These are phyloP conservation scores for Trachelipus rathkii DNA, from an alignment of 1,140 invertebrate genomes.

Conservation along the genomic window DNA sequence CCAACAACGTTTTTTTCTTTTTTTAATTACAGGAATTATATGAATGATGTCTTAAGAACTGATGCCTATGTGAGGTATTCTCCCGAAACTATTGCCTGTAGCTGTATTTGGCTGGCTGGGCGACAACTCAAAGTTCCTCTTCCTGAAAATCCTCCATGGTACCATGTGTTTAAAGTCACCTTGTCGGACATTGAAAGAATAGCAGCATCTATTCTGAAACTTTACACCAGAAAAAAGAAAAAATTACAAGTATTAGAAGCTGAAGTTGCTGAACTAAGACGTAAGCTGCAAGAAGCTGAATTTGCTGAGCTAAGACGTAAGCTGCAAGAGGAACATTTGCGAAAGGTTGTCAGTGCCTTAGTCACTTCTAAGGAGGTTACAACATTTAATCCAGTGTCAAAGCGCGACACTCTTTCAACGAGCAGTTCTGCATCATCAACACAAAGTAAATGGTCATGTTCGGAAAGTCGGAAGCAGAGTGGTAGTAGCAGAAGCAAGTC, in stretches of 20 bases:
- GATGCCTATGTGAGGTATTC: slow-evolving; percentile 94
- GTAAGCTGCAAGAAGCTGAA: slow-evolving; percentile 67
- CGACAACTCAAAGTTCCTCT: slow-evolving; percentile 77
- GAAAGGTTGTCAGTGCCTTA: slow-evolving; percentile 38
- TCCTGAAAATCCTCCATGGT: slow-evolving; percentile 86
- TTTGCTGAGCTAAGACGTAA: too few species aligned
- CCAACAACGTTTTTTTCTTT: slow-evolving; percentile 26
- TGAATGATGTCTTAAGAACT: slow-evolving; percentile 96
- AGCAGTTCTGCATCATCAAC: neutral
- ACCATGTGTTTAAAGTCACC: slow-evolving; percentile 72
- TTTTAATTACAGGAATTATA: slow-evolving; percentile 75
- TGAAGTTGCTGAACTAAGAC: too few species aligned
- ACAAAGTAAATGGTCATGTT: slow-evolving; percentile 9
- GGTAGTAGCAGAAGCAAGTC: slow-evolving; percentile 13
- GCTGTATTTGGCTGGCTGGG: slow-evolving; percentile 93
- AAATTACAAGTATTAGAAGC: slow-evolving; percentile 70
- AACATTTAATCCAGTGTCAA: slow-evolving; percentile 34
- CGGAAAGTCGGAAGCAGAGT: slow-evolving; percentile 7
- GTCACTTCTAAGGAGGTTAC: slow-evolving; percentile 33
- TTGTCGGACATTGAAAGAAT: slow-evolving; percentile 81
- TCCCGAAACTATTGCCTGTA: slow-evolving; percentile 96
- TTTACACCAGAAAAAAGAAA: slow-evolving; percentile 78
- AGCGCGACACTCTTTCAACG: slow-evolving; percentile 31
- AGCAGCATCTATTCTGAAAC: slow-evolving; percentile 71
- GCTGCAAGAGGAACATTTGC: slow-evolving; percentile 70